A percentile compares a stretch with the other conserved stretches of the same genome.
Evolutionary conservation across 2,797 vertebrate genomes (phyloP).

Genomic region (Acipenser ruthenus): DNA sequence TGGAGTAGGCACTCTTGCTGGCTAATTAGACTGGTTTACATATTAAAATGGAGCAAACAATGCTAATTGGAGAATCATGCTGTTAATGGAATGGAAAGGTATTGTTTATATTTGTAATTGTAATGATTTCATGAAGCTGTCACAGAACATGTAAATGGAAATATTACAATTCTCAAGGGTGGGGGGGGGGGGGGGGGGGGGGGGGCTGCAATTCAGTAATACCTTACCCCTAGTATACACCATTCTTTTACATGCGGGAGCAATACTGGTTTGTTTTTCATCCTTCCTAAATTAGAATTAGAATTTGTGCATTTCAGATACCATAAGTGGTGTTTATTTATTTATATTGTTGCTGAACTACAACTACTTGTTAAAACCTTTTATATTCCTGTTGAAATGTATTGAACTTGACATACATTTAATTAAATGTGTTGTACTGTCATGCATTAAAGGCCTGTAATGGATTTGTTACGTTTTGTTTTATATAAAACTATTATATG

Average conservation of each 20-base stretch:
- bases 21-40: slow-evolving; percentile 11
- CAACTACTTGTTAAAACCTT: too few species aligned
- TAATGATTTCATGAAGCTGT: slow-evolving; percentile 5
- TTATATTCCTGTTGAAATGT: too few species aligned
- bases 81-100: slow-evolving; percentile 11
- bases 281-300: too few species aligned
- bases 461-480: too few species aligned
- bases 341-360: not conserved
- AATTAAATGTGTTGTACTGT: too few species aligned
- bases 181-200: not conserved
- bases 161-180: not conserved
- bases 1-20: slow-evolving; percentile 9
- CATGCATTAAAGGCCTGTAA: too few species aligned
- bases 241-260: too few species aligned
- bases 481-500: too few species aligned
- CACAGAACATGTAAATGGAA: not conserved
- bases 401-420: too few species aligned
- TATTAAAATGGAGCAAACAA: slow-evolving; percentile 13
- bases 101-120: not conserved
- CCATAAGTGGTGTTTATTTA: not conserved
- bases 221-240: too few species aligned
- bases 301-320: too few species aligned
- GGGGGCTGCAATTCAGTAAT: not conserved
- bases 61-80: slow-evolving; percentile 9
- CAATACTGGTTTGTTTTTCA: too few species aligned